phyloP scores from a whole-genome alignment of 2,888 invertebrate species.

The Synanthedon myopaeformis region DNA sequence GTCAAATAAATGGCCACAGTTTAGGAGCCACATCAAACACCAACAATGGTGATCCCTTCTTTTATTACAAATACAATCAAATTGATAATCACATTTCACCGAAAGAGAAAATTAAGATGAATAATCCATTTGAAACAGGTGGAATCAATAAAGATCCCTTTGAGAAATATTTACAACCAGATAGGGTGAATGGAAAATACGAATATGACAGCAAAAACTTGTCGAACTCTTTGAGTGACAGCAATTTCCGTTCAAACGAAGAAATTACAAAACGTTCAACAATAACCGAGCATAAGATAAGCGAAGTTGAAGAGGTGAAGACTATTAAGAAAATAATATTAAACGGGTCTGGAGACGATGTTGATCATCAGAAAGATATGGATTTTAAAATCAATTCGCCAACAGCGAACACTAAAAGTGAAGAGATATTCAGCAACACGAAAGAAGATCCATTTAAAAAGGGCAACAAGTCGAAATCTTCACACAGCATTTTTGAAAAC shows the following conservation, averaged over 20 bases:
- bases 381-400: neutral
- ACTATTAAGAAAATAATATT: slow-evolving; percentile 58
- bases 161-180: slow-evolving; percentile 41
- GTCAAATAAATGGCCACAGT: slow-evolving; percentile 30
- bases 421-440: too few relatives aligned
- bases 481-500: too few relatives aligned
- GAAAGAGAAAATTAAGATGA: slow-evolving; percentile 23
- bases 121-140: slow-evolving; percentile 45
- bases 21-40: slow-evolving; percentile 14
- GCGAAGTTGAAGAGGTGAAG: slow-evolving; percentile 57
- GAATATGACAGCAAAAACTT: slow-evolving; percentile 29
- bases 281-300: slow-evolving; percentile 54
- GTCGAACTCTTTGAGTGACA: slow-evolving; percentile 46
- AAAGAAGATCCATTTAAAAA: too few relatives aligned
- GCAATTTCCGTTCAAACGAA: slow-evolving; percentile 41
- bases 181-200: slow-evolving; percentile 30
- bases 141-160: slow-evolving; percentile 42
- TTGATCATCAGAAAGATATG: neutral
- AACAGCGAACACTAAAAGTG: too few relatives aligned
- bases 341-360: slow-evolving; percentile 37
- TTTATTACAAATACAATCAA: slow-evolving; percentile 23
- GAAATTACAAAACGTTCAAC: slow-evolving; percentile 47
- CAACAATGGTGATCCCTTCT: slow-evolving; percentile 23
- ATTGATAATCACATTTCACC: slow-evolving; percentile 27
- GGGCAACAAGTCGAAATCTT: too few relatives aligned